These are phyloP conservation scores for Ophthalmolycus amberensis DNA, from an alignment of 2,113 vertebrate genomes.

Conservation along the genomic window DNA sequence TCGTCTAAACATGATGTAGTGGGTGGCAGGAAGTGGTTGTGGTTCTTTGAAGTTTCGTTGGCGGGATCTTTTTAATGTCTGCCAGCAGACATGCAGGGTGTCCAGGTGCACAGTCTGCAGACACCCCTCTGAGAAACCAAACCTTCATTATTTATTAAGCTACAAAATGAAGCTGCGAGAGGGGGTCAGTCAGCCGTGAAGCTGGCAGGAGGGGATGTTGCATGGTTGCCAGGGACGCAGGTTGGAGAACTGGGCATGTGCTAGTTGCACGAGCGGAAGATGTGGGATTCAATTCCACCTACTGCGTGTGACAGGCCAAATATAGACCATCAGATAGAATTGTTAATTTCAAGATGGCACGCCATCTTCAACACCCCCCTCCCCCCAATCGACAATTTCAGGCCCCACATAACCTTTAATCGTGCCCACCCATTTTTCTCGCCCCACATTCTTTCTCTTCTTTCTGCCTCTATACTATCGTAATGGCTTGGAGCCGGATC, in stretches of 20 bases:
- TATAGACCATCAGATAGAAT: slow-evolving; percentile 74
- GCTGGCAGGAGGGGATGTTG: slow-evolving; percentile 60
- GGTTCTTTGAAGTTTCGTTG: slow-evolving; percentile 48
- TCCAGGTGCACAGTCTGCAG: slow-evolving; percentile 67
- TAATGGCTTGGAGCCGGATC: slow-evolving; percentile 42
- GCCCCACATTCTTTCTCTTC: slow-evolving; percentile 49
- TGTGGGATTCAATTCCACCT: slow-evolving; percentile 53
- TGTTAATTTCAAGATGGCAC: slow-evolving; percentile 65
- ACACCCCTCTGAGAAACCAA: slow-evolving; percentile 68
- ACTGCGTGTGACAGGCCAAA: slow-evolving; percentile 63
- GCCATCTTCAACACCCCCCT: slow-evolving; percentile 27
- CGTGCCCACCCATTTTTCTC: slow-evolving; percentile 54
- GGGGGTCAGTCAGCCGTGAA: slow-evolving; percentile 61
- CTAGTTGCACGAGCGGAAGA: slow-evolving; percentile 67
- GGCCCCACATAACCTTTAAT: slow-evolving; percentile 62
- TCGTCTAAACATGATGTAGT: slow-evolving; percentile 43
- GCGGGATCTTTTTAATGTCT: slow-evolving; percentile 31
- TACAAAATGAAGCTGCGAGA: slow-evolving; percentile 66
- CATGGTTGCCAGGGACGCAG: slow-evolving; percentile 63
- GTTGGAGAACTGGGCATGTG: slow-evolving; percentile 46
- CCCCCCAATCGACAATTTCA: slow-evolving; percentile 56
- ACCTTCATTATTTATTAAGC: slow-evolving; percentile 78
- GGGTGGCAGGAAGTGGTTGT: slow-evolving; percentile 37
- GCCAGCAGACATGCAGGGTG: slow-evolving; percentile 56
- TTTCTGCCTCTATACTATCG: slow-evolving; percentile 41